Base-by-base conservation (phyloP, 1,140 invertebrate species). In the Cotesia chilonis region DNA sequence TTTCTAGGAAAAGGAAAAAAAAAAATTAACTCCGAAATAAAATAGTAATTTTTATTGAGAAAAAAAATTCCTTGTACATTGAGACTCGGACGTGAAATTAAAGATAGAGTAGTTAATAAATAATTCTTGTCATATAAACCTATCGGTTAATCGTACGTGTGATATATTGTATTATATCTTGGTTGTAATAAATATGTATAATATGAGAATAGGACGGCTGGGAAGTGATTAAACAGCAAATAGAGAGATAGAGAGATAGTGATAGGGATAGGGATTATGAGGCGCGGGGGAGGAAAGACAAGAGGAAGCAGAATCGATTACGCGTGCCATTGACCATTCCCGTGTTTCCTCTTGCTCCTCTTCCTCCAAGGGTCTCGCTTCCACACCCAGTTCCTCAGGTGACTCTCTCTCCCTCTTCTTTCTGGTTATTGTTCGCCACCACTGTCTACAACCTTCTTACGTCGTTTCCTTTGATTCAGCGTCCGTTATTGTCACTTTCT, bases 251-350 rank as follows among this genome's bases (percentile, higher is more conserved):
- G 5, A 38, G 20, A 4, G 14, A 66, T 35, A 51, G 14, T 35
- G 66, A 68, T 51, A 52, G 14, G 14, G 14, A 14, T 14, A 14
- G 41, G 64, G n/a, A 37, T 28, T 17, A 9, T 47, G 41, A 47
- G 41, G 41, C 10, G 41, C 41, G 41, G 6, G 41, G 41, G 41
- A 47, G 41, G 41, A 47, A 51, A 10, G 69, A 72, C 52, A 71
- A 63, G 64, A 70, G 77, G 74, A 71, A 70, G 60, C 73, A 79
- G 75, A 71, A 78, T 78, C 78, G 80, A 81, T 83, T 79, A 77
- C 79, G 79, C 81, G 82, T 82, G 80, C 81, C 79, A 78, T 78
- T 78, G 80, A 81, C 78, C 80, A 80, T 79, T 82, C 77, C 70
- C 71, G 41, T 47, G 41, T 47, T 47, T 47, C 41, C 41, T 47